Percentiles rank a stretch among this genome's conserved stretches.
phyloP scores from a whole-genome alignment of 2,888 invertebrate genomes.

The Sminthurinus aureus region DNA sequence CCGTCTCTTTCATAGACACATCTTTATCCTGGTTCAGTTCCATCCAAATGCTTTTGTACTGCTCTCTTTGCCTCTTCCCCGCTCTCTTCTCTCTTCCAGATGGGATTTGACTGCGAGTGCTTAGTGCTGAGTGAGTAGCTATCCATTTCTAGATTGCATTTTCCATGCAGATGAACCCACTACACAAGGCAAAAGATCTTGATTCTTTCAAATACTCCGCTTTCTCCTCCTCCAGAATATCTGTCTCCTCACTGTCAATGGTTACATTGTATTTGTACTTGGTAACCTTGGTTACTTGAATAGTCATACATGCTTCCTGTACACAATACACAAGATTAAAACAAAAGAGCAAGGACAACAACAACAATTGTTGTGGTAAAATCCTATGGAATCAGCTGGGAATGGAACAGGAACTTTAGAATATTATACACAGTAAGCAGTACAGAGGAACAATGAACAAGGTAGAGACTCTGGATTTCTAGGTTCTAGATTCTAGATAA shows the following conservation, averaged over 20 bases:
- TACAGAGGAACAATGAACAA: background rate
- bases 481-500: too few relatives aligned
- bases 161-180: constrained; percentile 53
- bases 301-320: too few relatives aligned
- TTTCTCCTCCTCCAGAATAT: background rate
- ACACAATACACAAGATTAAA: too few relatives aligned
- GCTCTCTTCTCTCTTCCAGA: constrained; percentile 8
- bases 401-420: background rate
- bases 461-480: too few relatives aligned
- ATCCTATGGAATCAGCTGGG: background rate
- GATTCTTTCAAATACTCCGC: constrained; percentile 37
- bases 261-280: too few relatives aligned
- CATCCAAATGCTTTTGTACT: constrained; percentile 1
- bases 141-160: constrained; percentile 51
- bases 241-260: too few relatives aligned
- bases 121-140: too few relatives aligned
- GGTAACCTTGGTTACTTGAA: too few relatives aligned
- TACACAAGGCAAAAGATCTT: constrained; percentile 12
- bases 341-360: too few relatives aligned
- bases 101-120: constrained; percentile 18
- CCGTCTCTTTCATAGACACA: background rate
- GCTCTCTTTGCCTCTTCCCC: background rate
- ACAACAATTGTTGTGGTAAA: background rate
- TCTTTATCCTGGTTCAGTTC: background rate
- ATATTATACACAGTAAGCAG: background rate